phyloP scores from a whole-genome alignment of 2,888 invertebrate species.

The Sarcophaga subvicina region DNA sequence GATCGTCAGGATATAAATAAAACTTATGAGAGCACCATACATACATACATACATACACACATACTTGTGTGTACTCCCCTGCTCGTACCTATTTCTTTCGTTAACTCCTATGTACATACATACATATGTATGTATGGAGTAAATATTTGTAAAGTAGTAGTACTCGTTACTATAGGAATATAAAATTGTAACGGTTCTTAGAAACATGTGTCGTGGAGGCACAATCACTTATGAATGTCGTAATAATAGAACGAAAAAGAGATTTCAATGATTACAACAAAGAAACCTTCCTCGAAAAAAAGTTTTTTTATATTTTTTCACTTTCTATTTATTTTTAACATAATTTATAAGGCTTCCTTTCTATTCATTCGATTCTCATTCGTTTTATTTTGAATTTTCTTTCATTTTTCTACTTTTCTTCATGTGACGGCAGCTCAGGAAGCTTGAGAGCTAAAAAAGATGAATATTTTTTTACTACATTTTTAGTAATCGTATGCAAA shows the following conservation, averaged over 20 bases:
- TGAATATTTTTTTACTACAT: neutral
- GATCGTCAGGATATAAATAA: slow-evolving; percentile 68
- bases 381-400: slow-evolving; percentile 36
- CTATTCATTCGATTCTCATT: slow-evolving; percentile 2
- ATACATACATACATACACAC: no score
- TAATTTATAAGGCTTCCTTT: slow-evolving; percentile 56
- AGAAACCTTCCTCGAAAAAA: neutral
- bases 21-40: slow-evolving; percentile 8
- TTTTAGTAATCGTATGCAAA: slow-evolving; percentile 51
- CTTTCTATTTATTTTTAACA: slow-evolving; percentile 34
- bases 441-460: neutral
- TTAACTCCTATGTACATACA: no score
- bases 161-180: slow-evolving; percentile 32
- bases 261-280: slow-evolving; percentile 30
- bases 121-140: neutral
- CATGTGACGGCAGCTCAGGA: slow-evolving; percentile 1
- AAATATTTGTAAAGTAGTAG: slow-evolving; percentile 6
- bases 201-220: slow-evolving; percentile 54
- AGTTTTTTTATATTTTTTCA: slow-evolving; percentile 7
- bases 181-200: slow-evolving; percentile 59
- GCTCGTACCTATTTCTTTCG: no score
- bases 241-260: slow-evolving; percentile 56
- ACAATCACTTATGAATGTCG: slow-evolving; percentile 39
- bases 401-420: slow-evolving; percentile 22
- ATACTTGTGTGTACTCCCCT: neutral